Percentiles rank a stretch among this genome's conserved stretches.
These are phyloP conservation scores for Nycteola revayana DNA, from an alignment of 2,888 invertebrate species.

Conservation along the genomic window DNA sequence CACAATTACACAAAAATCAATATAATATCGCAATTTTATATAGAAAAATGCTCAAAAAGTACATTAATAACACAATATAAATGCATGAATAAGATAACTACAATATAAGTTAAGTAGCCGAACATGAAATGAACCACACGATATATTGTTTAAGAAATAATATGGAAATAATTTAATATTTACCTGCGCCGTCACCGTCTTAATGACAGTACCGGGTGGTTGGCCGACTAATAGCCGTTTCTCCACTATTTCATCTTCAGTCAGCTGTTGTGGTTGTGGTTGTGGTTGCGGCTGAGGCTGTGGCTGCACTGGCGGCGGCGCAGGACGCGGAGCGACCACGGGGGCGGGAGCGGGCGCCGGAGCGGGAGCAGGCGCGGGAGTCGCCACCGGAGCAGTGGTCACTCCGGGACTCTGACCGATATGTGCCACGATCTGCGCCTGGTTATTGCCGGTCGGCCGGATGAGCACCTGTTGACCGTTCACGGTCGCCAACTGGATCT, in stretches of 20 bases:
- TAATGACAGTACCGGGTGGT: constrained; percentile 92
- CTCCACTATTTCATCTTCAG: constrained; percentile 83
- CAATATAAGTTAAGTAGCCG: no score
- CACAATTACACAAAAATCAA: no score
- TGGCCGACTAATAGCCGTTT: constrained; percentile 89
- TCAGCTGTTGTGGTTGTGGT: constrained; percentile 48
- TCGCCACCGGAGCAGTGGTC: constrained; percentile 33
- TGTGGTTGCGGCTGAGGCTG: constrained; percentile 10
- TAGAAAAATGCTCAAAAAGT: no score
- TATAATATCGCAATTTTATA: no score
- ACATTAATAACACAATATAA: no score
- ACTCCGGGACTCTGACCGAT: constrained; percentile 80
- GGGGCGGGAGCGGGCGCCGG: constrained; percentile 29
- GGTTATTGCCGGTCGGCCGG: constrained; percentile 89
- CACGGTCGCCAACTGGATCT: constrained; percentile 91
- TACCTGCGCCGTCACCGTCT: constrained; percentile 91
- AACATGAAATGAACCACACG: no score
- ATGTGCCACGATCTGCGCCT: constrained; percentile 89
- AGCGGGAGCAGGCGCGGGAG: constrained; percentile 33
- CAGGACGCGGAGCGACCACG: constrained; percentile 30
- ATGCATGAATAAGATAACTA: no score
- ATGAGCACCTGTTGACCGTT: constrained; percentile 93
- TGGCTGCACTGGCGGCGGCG: constrained; percentile 20
- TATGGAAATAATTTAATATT: no score
- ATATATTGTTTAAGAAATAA: no score